Evolutionary conservation across 2,888 invertebrate genomes (phyloP).

Genomic region (Falcaria lacertinaria): DNA sequence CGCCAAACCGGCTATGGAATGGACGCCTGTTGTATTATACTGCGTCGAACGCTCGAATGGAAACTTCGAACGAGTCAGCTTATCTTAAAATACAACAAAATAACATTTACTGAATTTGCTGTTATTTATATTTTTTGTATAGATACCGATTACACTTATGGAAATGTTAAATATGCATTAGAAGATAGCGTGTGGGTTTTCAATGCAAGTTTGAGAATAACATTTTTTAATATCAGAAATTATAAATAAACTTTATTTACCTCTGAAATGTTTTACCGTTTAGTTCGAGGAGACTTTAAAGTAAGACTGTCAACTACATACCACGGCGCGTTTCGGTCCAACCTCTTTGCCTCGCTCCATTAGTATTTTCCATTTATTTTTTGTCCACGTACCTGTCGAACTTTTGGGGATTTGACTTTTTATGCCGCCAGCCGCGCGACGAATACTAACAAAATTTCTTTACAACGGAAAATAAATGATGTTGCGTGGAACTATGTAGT

Average conservation of each 20-base stretch:
- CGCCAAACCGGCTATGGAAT: constrained; percentile 62
- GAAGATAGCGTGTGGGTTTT: no score
- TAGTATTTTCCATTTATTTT: constrained; percentile 80
- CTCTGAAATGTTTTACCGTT: no score
- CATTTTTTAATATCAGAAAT: no score
- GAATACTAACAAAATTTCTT: constrained; percentile 77
- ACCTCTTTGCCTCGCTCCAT: constrained; percentile 73
- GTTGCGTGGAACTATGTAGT: constrained; percentile 58
- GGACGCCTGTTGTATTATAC: constrained; percentile 44
- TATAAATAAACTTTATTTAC: no score
- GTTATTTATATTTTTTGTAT: no score
- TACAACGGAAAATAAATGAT: constrained; percentile 72
- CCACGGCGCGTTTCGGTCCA: constrained; percentile 47
- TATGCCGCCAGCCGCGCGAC: constrained; percentile 69
- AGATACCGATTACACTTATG: no score
- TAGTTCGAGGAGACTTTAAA: neutral
- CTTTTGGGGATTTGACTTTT: constrained; percentile 74
- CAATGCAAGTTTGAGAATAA: no score
- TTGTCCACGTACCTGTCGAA: constrained; percentile 78
- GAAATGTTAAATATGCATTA: no score
- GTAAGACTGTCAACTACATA: constrained; percentile 36
- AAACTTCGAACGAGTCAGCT: neutral
- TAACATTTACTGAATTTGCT: no score
- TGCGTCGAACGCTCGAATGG: constrained; percentile 22
- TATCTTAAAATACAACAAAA: neutral